Evolutionary conservation across 2,888 invertebrate species (phyloP).

Genomic region (Hypercompe scribonia): DNA sequence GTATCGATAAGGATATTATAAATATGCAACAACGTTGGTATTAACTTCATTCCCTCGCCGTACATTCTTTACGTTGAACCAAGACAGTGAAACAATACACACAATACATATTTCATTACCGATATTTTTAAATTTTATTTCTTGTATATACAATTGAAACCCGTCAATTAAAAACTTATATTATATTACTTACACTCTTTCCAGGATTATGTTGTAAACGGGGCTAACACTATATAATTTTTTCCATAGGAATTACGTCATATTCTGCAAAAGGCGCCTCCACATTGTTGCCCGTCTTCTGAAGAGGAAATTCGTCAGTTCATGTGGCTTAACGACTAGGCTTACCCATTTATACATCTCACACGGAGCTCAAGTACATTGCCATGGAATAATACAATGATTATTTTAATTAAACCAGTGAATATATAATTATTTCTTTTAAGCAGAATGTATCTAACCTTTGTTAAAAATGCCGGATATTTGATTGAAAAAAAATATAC

Average conservation of each 20-base stretch:
- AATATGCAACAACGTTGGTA: background rate
- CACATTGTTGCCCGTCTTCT: slow-evolving; percentile 90
- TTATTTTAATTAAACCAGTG: background rate
- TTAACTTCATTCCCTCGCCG: background rate
- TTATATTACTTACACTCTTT: too few species aligned
- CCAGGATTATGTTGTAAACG: background rate
- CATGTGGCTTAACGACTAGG: slow-evolving; percentile 85
- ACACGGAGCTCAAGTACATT: slow-evolving; percentile 9
- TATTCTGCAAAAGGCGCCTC: slow-evolving; percentile 79
- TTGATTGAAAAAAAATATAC: too few species aligned
- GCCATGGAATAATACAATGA: background rate
- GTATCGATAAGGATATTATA: background rate
- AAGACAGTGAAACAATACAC: background rate
- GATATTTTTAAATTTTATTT: too few species aligned
- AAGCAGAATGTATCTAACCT: too few species aligned
- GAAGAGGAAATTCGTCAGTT: slow-evolving; percentile 88
- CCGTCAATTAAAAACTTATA: too few species aligned
- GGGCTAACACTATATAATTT: background rate
- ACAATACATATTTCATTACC: background rate
- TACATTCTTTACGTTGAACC: background rate
- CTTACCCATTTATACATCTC: background rate
- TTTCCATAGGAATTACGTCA: slow-evolving; percentile 71
- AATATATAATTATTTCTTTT: background rate
- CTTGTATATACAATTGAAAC: too few species aligned
- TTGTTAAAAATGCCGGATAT: too few species aligned